phyloP scores from a whole-genome alignment of 2,888 invertebrate genomes.

The Drosophila meridionalis region DNA sequence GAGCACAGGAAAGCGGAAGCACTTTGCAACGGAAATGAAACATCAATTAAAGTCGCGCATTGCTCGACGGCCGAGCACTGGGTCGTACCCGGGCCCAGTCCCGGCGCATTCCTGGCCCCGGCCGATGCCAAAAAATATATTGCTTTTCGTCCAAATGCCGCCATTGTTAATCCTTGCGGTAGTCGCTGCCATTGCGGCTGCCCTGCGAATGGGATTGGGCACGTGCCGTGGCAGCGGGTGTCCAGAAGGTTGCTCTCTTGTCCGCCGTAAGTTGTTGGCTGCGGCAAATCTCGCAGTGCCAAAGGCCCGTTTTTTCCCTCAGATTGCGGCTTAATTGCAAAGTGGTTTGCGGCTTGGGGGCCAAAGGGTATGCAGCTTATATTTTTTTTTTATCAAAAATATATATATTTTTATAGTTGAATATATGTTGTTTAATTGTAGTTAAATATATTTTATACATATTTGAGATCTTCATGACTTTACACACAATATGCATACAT shows the following conservation, averaged over 20 bases:
- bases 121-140: slow-evolving; percentile 52
- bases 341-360: slow-evolving; percentile 13
- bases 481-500: too few species aligned
- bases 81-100: slow-evolving; percentile 1
- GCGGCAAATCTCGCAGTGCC: slow-evolving; percentile 33
- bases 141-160: slow-evolving; percentile 45
- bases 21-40: slow-evolving; percentile 82
- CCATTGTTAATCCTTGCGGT: slow-evolving; percentile 56
- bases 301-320: slow-evolving; percentile 41
- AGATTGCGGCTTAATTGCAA: slow-evolving; percentile 62
- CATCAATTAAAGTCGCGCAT: slow-evolving; percentile 81
- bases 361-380: slow-evolving; percentile 6
- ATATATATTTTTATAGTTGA: too few species aligned
- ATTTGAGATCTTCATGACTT: too few species aligned
- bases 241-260: neutral
- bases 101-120: slow-evolving; percentile 12
- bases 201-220: neutral
- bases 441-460: too few species aligned
- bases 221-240: neutral
- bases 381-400: neutral
- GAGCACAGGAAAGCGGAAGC: slow-evolving; percentile 74
- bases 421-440: too few species aligned
- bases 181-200: slow-evolving; percentile 7
- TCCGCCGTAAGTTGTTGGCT: slow-evolving; percentile 8
- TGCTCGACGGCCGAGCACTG: slow-evolving; percentile 12